Evolutionary conservation across 2,888 invertebrate genomes (phyloP), one percentile per base, ranked within the genome.

Genomic region (Cecidostiba fungosa): DNA sequence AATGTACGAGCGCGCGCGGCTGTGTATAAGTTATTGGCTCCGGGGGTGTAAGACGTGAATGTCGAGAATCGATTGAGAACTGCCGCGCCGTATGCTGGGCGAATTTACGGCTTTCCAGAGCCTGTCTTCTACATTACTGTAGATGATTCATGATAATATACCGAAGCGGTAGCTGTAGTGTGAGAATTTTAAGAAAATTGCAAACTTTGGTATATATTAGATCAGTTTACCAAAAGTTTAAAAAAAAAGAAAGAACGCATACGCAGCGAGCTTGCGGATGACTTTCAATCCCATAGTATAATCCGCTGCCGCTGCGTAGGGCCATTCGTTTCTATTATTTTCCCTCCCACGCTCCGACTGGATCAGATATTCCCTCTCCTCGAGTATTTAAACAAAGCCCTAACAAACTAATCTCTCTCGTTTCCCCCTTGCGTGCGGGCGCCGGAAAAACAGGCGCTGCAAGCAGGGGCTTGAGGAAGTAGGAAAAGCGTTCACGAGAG

Each of bases 331-430:
- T 62, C 62, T 62, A 23, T 62, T 26, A 26, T 62, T 62, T 6
- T 62, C 12, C 12, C 12, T 23, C 23, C 3, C 62, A 3, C n/a
- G 5, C 14, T 3, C 12, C 6, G 26, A 66, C 29, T 66, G 66
- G 14, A 66, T 66, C 66, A 26, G 66, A 66, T n/a, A n/a, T 26
- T 66, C 50, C 50, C 8, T n/a, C 8, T 26, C 23, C 19, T 16
- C 26, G 32, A 69, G 69, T 32, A 79, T 79, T 79, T 39, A 72
- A 80, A 80, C 72, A 72, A 54, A 80, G 12, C 54, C 10, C 59
- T 26, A 59, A 23, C 54, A 39, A 19, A 73, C n/a, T 73, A 59
- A 80, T 80, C 73, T 79, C 36, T 32, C n/a, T 59, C 26, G 14
- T 47, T 59, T 19, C 43, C 59, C 70, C 70, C 29, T 16, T 10